These are phyloP conservation scores for Nemurella pictetii DNA, from an alignment of 2,888 invertebrate species.

Conservation along the genomic window DNA sequence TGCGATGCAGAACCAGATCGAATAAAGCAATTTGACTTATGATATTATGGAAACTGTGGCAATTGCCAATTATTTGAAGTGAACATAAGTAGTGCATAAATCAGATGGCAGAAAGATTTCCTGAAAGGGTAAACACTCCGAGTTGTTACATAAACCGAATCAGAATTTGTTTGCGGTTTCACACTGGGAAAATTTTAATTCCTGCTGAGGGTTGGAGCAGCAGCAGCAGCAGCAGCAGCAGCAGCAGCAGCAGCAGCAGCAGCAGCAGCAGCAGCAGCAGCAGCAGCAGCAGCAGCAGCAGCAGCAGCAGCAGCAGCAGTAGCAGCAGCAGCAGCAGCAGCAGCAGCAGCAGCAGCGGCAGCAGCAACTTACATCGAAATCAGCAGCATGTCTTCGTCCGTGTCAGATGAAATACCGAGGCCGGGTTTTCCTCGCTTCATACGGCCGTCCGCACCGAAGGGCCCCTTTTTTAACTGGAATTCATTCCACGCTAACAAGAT, in stretches of 20 bases:
- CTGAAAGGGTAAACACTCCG: not conserved
- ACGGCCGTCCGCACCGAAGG: not conserved
- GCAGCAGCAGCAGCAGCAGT: not conserved
- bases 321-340: not conserved
- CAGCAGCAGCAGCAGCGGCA: not conserved
- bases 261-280: not conserved
- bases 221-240: not conserved
- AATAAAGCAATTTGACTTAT: not conserved
- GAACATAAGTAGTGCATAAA: not conserved
- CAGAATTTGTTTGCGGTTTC: not conserved
- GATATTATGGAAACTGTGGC: not conserved
- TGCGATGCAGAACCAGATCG: not conserved
- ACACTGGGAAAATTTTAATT: not conserved
- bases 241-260: not conserved
- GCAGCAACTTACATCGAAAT: too few species aligned
- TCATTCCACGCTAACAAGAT: not conserved
- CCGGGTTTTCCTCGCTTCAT: too few species aligned
- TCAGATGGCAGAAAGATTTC: not conserved
- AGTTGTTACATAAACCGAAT: not conserved
- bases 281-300: not conserved
- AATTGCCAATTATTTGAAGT: not conserved
- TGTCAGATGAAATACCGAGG: too few species aligned
- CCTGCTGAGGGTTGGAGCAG: not conserved
- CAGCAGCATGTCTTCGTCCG: not conserved
- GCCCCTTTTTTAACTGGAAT: not conserved